A percentile compares a stretch with the other conserved stretches of the same genome.
phyloP scores from a whole-genome alignment of 2,888 invertebrate species.

The Brachyptera risi region DNA sequence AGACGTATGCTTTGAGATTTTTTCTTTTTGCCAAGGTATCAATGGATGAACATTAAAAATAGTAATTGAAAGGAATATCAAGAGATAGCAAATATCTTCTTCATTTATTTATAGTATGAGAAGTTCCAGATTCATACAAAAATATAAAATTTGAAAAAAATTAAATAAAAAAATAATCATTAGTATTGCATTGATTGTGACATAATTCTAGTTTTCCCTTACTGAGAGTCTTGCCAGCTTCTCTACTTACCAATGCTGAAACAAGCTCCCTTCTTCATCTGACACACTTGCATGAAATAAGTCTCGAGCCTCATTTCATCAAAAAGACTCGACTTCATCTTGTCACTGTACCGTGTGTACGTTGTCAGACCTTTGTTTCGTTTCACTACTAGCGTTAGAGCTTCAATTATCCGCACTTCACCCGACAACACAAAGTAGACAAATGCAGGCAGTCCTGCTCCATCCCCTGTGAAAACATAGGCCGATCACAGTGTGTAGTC shows the following conservation, averaged over 20 bases:
- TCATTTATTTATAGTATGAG: too few relatives aligned
- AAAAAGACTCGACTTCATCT: not conserved
- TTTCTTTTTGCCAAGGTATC: too few relatives aligned
- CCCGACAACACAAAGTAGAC: conserved; percentile 57
- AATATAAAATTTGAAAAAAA: not conserved
- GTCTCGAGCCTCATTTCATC: conserved; percentile 34
- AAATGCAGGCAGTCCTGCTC: conserved; percentile 46
- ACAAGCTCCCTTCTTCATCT: conserved; percentile 55
- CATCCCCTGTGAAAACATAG: conserved; percentile 46
- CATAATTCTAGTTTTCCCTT: not conserved
- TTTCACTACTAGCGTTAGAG: conserved; percentile 41
- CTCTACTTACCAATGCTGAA: conserved; percentile 56
- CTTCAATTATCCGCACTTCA: conserved; percentile 57
- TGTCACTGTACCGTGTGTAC: not conserved
- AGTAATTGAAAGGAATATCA: too few relatives aligned
- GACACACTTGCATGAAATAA: conserved; percentile 53
- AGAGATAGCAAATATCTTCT: too few relatives aligned
- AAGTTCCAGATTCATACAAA: too few relatives aligned
- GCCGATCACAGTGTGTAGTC: too few relatives aligned
- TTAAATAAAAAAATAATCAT: not conserved
- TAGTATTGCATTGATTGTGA: not conserved
- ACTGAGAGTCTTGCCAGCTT: too few relatives aligned
- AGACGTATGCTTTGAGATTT: too few relatives aligned
- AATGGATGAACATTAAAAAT: too few relatives aligned
- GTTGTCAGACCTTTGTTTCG: not conserved